Evolutionary conservation across 1,140 invertebrate species (phyloP).

Genomic region (Steinernema khuongi): DNA sequence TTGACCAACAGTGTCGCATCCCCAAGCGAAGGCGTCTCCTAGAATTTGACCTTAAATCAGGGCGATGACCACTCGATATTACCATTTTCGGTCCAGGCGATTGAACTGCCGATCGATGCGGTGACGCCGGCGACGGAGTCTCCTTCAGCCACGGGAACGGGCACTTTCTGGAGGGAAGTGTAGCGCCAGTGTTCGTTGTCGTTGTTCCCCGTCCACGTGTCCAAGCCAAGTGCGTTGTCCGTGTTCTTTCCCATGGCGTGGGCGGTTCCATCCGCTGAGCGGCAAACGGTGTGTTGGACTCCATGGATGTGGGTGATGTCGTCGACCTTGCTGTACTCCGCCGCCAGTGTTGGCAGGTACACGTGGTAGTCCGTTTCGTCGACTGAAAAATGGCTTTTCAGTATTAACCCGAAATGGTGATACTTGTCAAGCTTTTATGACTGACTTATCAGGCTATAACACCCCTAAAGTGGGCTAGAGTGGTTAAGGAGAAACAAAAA

Average conservation of each 20-base stretch:
- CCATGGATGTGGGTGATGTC: conserved; percentile 52
- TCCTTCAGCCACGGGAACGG: conserved; percentile 33
- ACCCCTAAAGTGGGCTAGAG: no score
- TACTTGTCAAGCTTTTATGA: no score
- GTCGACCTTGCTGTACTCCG: conserved; percentile 32
- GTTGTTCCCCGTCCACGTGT: conserved; percentile 48
- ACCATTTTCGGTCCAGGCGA: conserved; percentile 52
- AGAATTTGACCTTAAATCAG: conserved; percentile 1
- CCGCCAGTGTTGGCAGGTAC: conserved; percentile 31
- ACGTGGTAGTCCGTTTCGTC: conserved; percentile 33
- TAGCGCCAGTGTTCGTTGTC: conserved; percentile 54
- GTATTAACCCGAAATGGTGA: no score
- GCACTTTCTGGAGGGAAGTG: conserved; percentile 38
- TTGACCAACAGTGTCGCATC: conserved; percentile 55
- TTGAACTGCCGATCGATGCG: conserved; percentile 46
- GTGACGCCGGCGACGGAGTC: conserved; percentile 45
- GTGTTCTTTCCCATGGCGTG: conserved; percentile 55
- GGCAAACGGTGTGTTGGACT: conserved; percentile 46
- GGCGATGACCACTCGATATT: background rate
- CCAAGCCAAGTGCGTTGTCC: conserved; percentile 54
- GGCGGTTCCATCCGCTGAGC: conserved; percentile 34
- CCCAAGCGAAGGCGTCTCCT: conserved; percentile 50
- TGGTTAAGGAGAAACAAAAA: no score
- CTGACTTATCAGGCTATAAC: no score
- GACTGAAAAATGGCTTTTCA: conserved; percentile 14